Percentiles rank a stretch among this genome's conserved stretches.
These are phyloP conservation scores for Callipepla californica DNA, from an alignment of 2,113 vertebrate species.

Conservation along the genomic window DNA sequence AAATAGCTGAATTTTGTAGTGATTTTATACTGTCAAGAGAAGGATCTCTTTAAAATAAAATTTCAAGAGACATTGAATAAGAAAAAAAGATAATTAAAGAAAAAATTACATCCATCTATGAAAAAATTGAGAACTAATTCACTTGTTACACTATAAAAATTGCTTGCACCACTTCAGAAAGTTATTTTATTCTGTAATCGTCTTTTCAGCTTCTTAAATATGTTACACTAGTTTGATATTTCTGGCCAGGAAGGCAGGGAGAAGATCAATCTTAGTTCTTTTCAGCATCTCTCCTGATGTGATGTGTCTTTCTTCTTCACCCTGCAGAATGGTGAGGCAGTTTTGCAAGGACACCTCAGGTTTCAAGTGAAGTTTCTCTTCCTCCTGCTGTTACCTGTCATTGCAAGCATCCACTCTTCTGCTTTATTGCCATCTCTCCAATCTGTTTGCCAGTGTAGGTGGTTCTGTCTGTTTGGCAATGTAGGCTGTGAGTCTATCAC, in stretches of 20 bases:
- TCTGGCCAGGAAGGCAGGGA: not conserved
- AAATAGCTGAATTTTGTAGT: accelerated
- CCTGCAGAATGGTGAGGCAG: not conserved
- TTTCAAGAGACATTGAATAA: not conserved
- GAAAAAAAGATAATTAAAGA: not conserved
- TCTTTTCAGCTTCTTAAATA: not conserved
- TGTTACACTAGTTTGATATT: not conserved
- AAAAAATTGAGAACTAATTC: not conserved
- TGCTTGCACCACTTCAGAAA: not conserved
- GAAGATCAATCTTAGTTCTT: no score
- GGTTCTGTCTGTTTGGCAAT: not conserved
- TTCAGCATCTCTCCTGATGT: no score
- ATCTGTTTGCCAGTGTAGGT: not conserved
- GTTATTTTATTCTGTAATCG: not conserved
- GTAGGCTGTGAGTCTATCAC: not conserved
- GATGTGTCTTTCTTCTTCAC: no score
- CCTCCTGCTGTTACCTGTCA: not conserved
- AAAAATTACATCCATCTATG: accelerated
- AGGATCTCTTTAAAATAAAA: not conserved
- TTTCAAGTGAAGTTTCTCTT: not conserved
- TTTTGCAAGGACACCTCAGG: not conserved
- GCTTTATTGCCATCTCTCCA: not conserved
- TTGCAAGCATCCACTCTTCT: not conserved
- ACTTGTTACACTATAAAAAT: accelerated
- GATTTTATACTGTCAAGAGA: not conserved